These are phyloP conservation scores for Natrix natrix DNA, from an alignment of 2,797 vertebrate species.

Conservation along the genomic window DNA sequence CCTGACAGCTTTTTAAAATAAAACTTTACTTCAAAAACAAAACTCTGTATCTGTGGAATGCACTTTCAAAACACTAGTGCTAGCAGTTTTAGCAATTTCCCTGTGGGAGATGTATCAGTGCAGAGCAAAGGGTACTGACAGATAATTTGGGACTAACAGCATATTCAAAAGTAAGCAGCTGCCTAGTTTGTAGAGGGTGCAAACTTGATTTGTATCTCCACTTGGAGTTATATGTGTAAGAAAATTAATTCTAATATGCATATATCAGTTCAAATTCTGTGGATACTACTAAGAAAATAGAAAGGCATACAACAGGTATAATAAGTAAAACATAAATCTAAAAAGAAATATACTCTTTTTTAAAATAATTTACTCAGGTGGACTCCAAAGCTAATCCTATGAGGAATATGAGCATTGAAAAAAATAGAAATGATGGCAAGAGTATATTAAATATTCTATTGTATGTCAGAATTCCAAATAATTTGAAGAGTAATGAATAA, in stretches of 20 bases:
- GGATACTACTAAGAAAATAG: constrained; percentile 51
- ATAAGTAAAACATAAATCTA: background rate
- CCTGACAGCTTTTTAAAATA: constrained; percentile 20
- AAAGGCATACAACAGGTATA: constrained; percentile 50
- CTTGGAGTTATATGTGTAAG: constrained; percentile 15
- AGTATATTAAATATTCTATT: background rate
- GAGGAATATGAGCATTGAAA: background rate
- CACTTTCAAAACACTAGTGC: constrained; percentile 20
- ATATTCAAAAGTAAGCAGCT: background rate
- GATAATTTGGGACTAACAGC: constrained; percentile 36
- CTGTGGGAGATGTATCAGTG: background rate
- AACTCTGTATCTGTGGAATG: constrained; percentile 30
- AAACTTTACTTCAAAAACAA: constrained; percentile 10
- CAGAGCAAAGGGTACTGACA: background rate
- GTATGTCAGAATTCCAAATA: constrained; percentile 11
- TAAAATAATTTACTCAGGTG: background rate
- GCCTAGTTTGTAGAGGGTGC: constrained; percentile 10
- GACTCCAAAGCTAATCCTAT: background rate
- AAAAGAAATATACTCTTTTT: background rate
- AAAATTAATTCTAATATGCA: constrained; percentile 35
- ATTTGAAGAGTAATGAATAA: constrained; percentile 44
- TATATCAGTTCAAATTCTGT: constrained; percentile 34
- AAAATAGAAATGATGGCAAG: background rate
- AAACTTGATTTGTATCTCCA: constrained; percentile 26
- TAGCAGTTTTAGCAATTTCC: background rate